phyloP scores from a whole-genome alignment of 2,113 vertebrate species.

The Bothrops jararaca region DNA sequence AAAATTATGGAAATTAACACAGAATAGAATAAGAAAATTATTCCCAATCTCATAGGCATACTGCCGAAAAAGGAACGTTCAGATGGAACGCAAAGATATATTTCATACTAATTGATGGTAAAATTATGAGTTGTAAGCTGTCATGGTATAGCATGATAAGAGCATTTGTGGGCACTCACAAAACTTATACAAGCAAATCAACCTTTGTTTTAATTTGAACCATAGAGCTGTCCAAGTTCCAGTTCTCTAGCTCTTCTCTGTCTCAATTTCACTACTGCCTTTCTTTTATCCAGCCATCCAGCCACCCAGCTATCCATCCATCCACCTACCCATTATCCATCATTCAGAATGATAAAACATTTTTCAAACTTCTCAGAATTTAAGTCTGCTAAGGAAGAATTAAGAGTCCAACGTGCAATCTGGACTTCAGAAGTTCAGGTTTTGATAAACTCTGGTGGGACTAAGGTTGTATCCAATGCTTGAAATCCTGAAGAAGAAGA shows the following conservation, averaged over 20 bases:
- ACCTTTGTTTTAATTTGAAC: background rate
- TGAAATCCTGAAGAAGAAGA: background rate
- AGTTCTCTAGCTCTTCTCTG: background rate
- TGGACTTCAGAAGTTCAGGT: background rate
- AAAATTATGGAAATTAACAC: background rate
- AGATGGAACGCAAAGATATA: background rate
- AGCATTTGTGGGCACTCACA: background rate
- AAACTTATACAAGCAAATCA: background rate
- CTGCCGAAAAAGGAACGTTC: background rate
- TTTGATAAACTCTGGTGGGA: background rate
- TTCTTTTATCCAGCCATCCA: background rate
- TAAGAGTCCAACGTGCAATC: background rate
- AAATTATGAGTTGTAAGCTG: background rate
- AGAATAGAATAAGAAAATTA: background rate
- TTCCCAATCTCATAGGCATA: background rate
- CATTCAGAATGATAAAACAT: background rate
- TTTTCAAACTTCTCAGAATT: background rate
- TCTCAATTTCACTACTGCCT: background rate
- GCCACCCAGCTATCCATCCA: background rate
- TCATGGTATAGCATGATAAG: background rate
- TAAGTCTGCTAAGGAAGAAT: background rate
- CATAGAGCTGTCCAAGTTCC: background rate
- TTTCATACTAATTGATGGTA: background rate
- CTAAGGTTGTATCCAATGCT: background rate
- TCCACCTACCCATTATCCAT: background rate